These are phyloP conservation scores for Hydrocynus forskahlii DNA, from an alignment of 2,797 vertebrate species.

Conservation along the genomic window DNA sequence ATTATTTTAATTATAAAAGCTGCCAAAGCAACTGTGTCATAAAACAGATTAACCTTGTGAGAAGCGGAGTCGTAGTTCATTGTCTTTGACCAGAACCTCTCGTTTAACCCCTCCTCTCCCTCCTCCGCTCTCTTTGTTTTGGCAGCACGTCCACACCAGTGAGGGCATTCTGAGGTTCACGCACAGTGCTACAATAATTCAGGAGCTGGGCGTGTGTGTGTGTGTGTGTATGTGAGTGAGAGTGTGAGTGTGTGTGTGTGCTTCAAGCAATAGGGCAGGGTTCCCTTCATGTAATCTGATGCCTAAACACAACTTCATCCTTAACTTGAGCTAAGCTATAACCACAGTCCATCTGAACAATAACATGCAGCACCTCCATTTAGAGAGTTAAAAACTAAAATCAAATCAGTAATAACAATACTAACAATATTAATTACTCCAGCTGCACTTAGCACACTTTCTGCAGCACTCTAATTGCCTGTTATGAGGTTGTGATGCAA, in stretches of 20 bases:
- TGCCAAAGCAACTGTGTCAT: slow-evolving; percentile 45
- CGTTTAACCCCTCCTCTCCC: slow-evolving; percentile 32
- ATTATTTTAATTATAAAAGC: slow-evolving; percentile 19
- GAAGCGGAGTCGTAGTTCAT: slow-evolving; percentile 29
- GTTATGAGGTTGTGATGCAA: too few relatives aligned
- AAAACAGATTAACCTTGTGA: slow-evolving; percentile 34
- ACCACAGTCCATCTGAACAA: slow-evolving; percentile 27
- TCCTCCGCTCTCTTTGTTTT: slow-evolving; percentile 39
- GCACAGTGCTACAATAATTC: slow-evolving; percentile 43
- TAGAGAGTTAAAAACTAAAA: not conserved
- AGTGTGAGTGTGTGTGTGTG: slow-evolving; percentile 12
- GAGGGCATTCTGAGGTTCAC: slow-evolving; percentile 37
- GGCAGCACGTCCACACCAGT: slow-evolving; percentile 17
- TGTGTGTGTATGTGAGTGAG: not conserved
- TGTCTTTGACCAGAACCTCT: slow-evolving; percentile 25
- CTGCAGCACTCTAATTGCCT: not conserved
- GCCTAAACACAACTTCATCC: slow-evolving; percentile 13
- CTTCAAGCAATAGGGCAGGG: not conserved
- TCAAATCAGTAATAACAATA: too few relatives aligned
- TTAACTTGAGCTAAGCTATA: slow-evolving; percentile 27
- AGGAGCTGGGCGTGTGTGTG: slow-evolving; percentile 7
- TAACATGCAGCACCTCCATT: not conserved
- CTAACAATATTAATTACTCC: not conserved
- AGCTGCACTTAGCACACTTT: not conserved
- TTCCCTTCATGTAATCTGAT: slow-evolving; percentile 12